Evolutionary conservation across 2,797 vertebrate genomes (phyloP).

Genomic region (Coccyzus lansbergi): DNA sequence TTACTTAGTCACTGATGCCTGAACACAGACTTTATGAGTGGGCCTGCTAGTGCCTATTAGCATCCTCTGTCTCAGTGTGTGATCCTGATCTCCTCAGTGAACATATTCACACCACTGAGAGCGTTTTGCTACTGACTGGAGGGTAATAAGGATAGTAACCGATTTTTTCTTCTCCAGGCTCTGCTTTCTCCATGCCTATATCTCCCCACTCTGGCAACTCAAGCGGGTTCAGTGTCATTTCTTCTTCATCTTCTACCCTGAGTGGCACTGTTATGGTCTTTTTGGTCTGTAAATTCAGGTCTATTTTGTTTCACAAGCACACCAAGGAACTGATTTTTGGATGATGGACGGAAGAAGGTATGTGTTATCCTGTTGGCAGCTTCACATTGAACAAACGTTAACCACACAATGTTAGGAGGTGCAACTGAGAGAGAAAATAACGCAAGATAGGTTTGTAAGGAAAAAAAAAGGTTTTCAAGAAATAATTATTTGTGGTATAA

Average conservation of each 20-base stretch:
- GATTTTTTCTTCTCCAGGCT: background rate
- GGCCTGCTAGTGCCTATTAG: background rate
- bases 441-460: background rate
- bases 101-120: background rate
- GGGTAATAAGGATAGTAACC: background rate
- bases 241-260: background rate
- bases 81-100: background rate
- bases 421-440: background rate
- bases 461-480: background rate
- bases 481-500: background rate
- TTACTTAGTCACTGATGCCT: background rate
- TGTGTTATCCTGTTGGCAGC: background rate
- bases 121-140: background rate
- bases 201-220: background rate
- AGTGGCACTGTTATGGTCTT: background rate
- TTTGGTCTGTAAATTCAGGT: background rate
- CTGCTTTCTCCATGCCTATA: background rate
- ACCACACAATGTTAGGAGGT: background rate
- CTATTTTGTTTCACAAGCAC: background rate
- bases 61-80: background rate
- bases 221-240: background rate
- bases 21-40: background rate
- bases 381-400: background rate
- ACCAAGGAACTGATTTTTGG: background rate
- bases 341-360: background rate